Evolutionary conservation across 2,113 vertebrate genomes (phyloP).

Genomic region (Lophotis ruficrista): DNA sequence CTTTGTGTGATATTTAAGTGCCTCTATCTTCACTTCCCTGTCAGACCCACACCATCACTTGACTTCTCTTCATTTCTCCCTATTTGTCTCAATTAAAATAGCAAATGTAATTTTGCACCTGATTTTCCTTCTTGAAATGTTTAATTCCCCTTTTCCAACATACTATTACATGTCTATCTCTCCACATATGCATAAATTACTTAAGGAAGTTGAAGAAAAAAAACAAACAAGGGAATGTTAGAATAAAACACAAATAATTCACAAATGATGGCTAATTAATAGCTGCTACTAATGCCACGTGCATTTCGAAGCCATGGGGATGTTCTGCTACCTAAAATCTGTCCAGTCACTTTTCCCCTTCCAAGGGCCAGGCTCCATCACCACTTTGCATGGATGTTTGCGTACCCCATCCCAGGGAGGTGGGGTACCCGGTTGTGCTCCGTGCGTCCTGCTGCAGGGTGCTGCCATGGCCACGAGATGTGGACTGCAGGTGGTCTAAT

Average conservation of each 20-base stretch:
- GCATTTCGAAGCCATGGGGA: neutral
- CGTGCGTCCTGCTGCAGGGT: neutral
- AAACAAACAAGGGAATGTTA: fast-evolving
- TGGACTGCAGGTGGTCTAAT: neutral
- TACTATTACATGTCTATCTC: neutral
- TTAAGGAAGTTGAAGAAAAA: neutral
- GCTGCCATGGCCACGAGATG: fast-evolving
- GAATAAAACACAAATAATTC: neutral
- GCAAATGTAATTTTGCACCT: neutral
- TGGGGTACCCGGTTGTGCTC: neutral
- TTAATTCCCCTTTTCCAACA: neutral
- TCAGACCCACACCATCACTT: neutral
- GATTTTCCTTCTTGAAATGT: neutral
- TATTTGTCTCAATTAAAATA: neutral
- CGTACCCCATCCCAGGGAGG: neutral
- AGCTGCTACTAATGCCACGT: neutral
- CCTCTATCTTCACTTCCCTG: neutral
- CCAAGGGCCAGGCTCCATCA: neutral
- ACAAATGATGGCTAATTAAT: neutral
- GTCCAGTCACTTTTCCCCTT: neutral
- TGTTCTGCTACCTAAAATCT: neutral
- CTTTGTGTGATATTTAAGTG: neutral
- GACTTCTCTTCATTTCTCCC: neutral
- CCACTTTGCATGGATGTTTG: neutral
- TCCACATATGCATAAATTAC: neutral